These are phyloP conservation scores for Eleginops maclovinus DNA, from an alignment of 2,113 vertebrate species.

Conservation along the genomic window DNA sequence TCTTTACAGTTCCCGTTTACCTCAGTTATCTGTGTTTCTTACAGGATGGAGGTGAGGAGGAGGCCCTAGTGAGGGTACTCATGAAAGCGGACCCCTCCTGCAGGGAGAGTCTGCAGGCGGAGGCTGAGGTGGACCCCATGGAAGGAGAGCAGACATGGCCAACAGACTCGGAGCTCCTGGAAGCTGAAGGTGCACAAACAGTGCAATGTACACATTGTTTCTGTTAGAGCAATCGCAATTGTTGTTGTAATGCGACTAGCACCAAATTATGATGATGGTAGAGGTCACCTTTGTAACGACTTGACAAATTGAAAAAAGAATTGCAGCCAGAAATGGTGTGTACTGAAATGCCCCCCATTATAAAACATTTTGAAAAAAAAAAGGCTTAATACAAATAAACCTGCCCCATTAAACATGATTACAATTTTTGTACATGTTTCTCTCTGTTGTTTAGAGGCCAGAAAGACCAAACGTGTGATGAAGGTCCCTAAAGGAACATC, in stretches of 20 bases:
- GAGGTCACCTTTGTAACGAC: background rate
- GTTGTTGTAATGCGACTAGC: background rate
- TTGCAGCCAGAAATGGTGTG: background rate
- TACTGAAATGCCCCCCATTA: background rate
- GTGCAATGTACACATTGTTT: background rate
- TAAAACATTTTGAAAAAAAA: background rate
- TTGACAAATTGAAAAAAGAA: background rate
- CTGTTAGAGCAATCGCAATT: background rate
- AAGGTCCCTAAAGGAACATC: conserved; percentile 97
- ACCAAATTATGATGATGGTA: background rate
- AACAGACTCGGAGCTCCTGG: conserved; percentile 91
- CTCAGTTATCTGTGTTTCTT: conserved; percentile 5
- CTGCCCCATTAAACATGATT: background rate
- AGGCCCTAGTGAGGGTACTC: conserved; percentile 87
- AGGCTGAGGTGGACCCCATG: conserved; percentile 95
- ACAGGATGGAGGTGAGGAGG: conserved; percentile 84
- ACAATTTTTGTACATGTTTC: background rate
- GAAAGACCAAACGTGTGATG: conserved; percentile 83
- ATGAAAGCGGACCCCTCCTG: conserved; percentile 89
- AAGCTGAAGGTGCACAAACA: conserved; percentile 89
- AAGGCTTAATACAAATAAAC: background rate
- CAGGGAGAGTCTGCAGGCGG: conserved; percentile 90
- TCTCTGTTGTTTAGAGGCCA: conserved; percentile 80
- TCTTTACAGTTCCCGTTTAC: background rate
- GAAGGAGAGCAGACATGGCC: conserved; percentile 98